Conservation (phyloP, 2,797 vertebrate species). For the Sebastes iracundus region DNA sequence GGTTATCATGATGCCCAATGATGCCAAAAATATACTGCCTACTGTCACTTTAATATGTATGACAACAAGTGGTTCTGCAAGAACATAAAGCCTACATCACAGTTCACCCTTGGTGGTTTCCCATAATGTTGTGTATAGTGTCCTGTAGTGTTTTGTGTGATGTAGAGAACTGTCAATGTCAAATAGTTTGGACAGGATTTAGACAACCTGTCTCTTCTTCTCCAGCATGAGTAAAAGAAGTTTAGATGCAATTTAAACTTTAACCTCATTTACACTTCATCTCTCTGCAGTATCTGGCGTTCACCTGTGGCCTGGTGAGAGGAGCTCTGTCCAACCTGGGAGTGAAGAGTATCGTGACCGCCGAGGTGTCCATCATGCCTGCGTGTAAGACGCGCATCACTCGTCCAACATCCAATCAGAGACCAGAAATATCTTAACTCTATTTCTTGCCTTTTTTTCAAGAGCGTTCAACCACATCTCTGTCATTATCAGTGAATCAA, state of each 20-base stretch:
- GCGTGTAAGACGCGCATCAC: conserved; percentile 86
- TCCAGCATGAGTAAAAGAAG: background rate
- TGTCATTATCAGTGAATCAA: background rate
- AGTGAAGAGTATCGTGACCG: conserved; percentile 95
- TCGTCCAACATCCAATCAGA: background rate
- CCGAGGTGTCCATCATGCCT: conserved; percentile 95
- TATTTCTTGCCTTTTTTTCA: background rate
- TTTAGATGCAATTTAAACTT: background rate
- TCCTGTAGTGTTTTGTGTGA: background rate
- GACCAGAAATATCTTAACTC: background rate
- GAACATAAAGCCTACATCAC: background rate
- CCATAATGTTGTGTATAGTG: background rate
- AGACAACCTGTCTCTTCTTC: background rate
- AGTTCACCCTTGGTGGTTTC: background rate
- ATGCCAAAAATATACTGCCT: too few species aligned
- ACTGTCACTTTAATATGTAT: background rate
- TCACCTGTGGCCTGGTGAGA: conserved; percentile 94
- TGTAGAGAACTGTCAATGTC: background rate
- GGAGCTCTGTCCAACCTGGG: conserved; percentile 91
- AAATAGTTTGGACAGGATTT: background rate
- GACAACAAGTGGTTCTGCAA: background rate
- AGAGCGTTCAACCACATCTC: background rate
- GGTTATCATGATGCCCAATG: too few species aligned
- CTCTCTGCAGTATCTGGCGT: conserved; percentile 90
- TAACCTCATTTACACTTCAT: background rate